Percentiles rank a stretch among this genome's conserved stretches.
Evolutionary conservation across 1,140 invertebrate genomes (phyloP).

Genomic region (Euwallacea fornicatus): DNA sequence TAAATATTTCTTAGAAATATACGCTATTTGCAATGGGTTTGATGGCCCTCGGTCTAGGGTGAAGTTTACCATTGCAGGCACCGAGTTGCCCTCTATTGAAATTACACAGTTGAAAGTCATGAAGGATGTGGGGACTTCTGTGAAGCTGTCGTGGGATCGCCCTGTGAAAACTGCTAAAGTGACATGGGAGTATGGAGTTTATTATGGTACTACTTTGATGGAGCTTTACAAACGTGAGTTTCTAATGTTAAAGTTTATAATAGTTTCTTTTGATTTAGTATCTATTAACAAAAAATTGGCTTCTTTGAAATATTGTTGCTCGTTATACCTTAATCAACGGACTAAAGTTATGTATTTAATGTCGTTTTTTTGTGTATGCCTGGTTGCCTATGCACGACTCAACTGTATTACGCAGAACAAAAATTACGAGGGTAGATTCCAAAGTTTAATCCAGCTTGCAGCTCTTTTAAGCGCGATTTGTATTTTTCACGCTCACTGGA

Average conservation of each 20-base stretch:
- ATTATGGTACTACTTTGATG: conserved; percentile 56
- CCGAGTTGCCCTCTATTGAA: conserved; percentile 56
- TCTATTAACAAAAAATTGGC: no score
- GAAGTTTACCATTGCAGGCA: conserved; percentile 59
- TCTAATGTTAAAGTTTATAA: neutral
- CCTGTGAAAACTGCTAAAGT: conserved; percentile 59
- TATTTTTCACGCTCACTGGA: no score
- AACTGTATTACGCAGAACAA: no score
- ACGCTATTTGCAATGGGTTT: conserved; percentile 62
- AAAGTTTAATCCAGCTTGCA: no score
- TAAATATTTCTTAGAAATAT: conserved; percentile 56
- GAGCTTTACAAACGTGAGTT: neutral
- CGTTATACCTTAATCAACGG: no score
- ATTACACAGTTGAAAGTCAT: conserved; percentile 57
- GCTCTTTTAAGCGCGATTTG: no score
- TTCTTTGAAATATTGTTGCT: no score
- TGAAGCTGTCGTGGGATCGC: conserved; percentile 66
- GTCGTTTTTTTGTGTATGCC: no score
- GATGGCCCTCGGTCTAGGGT: conserved; percentile 60
- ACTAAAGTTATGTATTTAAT: no score
- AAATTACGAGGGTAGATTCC: no score
- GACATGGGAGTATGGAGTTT: conserved; percentile 66
- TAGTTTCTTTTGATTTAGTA: no score
- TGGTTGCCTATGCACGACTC: no score
- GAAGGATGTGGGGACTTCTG: conserved; percentile 62